These are phyloP conservation scores for Vulpes lagopus DNA, from an alignment of 2,113 vertebrate genomes.

Conservation along the genomic window DNA sequence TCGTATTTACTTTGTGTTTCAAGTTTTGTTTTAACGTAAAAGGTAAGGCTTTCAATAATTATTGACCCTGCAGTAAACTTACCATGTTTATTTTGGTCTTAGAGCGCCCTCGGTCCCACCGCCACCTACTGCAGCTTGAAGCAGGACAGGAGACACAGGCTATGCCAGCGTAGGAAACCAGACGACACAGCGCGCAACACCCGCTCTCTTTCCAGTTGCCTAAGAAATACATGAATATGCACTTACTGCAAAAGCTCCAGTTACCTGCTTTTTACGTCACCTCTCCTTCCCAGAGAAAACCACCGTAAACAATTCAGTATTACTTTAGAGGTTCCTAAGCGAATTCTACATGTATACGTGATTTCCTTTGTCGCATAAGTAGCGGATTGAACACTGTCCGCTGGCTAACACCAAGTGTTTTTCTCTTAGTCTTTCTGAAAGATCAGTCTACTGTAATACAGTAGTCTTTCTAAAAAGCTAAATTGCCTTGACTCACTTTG, in stretches of 20 bases:
- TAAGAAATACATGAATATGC: background rate
- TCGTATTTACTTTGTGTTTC: background rate
- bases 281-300: background rate
- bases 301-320: background rate
- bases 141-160: background rate
- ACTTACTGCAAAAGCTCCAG: background rate
- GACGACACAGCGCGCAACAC: background rate
- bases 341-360: background rate
- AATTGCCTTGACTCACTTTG: background rate
- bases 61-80: background rate
- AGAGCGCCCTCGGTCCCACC: background rate
- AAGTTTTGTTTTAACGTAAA: constrained; percentile 13
- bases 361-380: background rate
- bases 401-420: constrained; percentile 36
- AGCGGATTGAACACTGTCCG: background rate
- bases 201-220: background rate
- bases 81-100: background rate
- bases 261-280: background rate
- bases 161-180: background rate
- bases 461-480: constrained; percentile 30
- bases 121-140: background rate
- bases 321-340: background rate
- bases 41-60: background rate
- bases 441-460: background rate
- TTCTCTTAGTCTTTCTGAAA: background rate